Conservation (phyloP, 2,888 invertebrate species). For the Lomographa bimaculata region DNA sequence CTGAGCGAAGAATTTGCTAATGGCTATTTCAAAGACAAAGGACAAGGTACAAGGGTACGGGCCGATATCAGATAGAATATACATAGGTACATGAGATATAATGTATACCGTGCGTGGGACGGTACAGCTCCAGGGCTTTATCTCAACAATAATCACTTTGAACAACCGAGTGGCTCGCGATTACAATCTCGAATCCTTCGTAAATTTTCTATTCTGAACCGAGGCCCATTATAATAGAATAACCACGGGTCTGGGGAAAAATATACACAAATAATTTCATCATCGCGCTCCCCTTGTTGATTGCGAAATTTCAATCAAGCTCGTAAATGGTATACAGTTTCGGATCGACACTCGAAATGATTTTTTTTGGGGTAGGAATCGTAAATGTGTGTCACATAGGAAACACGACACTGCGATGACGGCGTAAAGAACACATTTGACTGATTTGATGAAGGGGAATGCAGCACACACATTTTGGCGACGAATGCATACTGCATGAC, state of each 20-base stretch:
- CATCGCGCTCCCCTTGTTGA: slow-evolving; percentile 77
- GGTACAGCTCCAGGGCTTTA: slow-evolving; percentile 65
- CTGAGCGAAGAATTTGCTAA: slow-evolving; percentile 36
- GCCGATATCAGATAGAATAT: slow-evolving; percentile 36
- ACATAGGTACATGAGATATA: slow-evolving; percentile 21
- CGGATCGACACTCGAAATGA: slow-evolving; percentile 77
- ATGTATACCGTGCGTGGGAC: slow-evolving; percentile 62
- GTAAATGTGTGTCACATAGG: slow-evolving; percentile 30
- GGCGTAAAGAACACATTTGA: slow-evolving; percentile 42
- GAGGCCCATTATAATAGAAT: slow-evolving; percentile 71
- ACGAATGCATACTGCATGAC: slow-evolving; percentile 69
- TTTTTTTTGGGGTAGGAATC: slow-evolving; percentile 72
- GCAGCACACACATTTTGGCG: slow-evolving; percentile 53
- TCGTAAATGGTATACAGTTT: slow-evolving; percentile 79
- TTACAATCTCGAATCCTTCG: slow-evolving; percentile 80
- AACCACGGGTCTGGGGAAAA: slow-evolving; percentile 68
- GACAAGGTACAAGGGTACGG: slow-evolving; percentile 36
- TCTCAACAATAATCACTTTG: slow-evolving; percentile 79
- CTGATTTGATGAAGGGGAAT: slow-evolving; percentile 28
- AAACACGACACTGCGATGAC: slow-evolving; percentile 42
- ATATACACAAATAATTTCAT: slow-evolving; percentile 81
- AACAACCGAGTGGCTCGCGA: slow-evolving; percentile 77
- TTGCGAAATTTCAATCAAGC: slow-evolving; percentile 83
- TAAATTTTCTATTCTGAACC: slow-evolving; percentile 76
- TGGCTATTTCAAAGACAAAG: slow-evolving; percentile 39